Percentiles rank a stretch among this genome's conserved stretches.
phyloP scores from a whole-genome alignment of 2,888 invertebrate species.

The Linyphia triangularis region DNA sequence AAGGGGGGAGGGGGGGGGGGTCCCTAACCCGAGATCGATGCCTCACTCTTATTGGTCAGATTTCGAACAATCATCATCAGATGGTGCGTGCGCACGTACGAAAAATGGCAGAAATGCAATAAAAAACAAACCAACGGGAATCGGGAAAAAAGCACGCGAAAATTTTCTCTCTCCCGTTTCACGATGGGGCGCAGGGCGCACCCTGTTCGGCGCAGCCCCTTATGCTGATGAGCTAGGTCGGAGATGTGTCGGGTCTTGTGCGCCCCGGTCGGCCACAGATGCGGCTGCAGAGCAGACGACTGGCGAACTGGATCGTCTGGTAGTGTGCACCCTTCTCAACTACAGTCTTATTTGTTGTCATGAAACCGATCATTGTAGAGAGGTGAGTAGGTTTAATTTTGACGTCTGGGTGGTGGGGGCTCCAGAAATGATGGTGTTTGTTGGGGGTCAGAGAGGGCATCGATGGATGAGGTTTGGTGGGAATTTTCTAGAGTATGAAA shows the following conservation, averaged over 20 bases:
- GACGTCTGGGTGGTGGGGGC: background rate
- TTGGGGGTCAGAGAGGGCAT: no score
- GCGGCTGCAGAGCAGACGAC: slow-evolving; percentile 12
- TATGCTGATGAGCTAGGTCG: slow-evolving; percentile 70
- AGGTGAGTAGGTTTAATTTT: background rate
- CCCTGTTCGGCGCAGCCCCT: slow-evolving; percentile 35
- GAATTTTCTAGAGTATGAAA: no score
- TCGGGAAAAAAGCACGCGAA: slow-evolving; percentile 31
- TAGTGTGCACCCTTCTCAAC: background rate
- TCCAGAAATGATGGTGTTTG: background rate
- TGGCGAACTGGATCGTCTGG: background rate
- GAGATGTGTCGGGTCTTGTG: slow-evolving; percentile 46
- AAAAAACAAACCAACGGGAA: background rate
- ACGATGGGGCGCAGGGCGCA: slow-evolving; percentile 34
- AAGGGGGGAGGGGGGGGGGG: background rate
- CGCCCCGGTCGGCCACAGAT: slow-evolving; percentile 51
- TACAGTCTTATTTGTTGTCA: background rate
- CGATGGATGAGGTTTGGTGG: no score
- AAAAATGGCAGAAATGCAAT: slow-evolving; percentile 33
- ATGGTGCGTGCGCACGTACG: slow-evolving; percentile 16
- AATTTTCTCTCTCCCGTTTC: slow-evolving; percentile 37
- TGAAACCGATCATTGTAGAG: no score
- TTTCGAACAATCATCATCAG: slow-evolving; percentile 30
- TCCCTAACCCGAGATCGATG: slow-evolving; percentile 13
- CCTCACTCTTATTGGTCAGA: slow-evolving; percentile 1